phyloP scores from a whole-genome alignment of 2,888 invertebrate genomes.

The Cryptus armator region DNA sequence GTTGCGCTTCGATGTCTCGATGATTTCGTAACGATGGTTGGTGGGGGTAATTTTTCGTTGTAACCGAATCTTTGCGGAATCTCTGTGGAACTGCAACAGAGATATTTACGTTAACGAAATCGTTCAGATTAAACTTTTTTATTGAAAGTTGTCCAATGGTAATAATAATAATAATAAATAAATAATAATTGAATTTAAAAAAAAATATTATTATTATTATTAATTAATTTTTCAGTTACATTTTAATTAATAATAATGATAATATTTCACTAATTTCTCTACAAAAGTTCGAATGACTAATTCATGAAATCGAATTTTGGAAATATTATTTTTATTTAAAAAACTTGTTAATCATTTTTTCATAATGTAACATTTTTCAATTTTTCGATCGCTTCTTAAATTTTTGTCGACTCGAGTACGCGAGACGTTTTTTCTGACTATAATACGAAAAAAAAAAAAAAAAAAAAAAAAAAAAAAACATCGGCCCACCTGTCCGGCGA shows the following conservation, averaged over 20 bases:
- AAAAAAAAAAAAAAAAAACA: background rate
- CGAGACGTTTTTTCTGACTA: background rate
- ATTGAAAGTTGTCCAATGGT: background rate
- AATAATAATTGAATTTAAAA: too few species aligned
- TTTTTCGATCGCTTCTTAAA: background rate
- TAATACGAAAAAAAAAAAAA: too few species aligned
- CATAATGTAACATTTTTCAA: background rate
- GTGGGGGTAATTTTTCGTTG: conserved; percentile 65
- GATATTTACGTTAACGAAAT: too few species aligned
- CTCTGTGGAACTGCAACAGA: conserved; percentile 50
- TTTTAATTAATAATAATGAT: too few species aligned
- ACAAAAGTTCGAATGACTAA: too few species aligned
- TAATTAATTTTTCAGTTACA: too few species aligned
- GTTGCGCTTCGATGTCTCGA: conserved; percentile 55
- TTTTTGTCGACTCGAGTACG: too few species aligned
- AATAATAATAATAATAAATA: background rate
- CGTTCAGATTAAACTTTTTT: background rate
- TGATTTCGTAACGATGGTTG: conserved; percentile 27
- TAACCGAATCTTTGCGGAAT: conserved; percentile 63
- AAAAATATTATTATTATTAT: too few species aligned
- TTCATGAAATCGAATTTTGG: too few species aligned
- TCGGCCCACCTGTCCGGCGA: conserved; percentile 69
- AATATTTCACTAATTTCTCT: too few species aligned
- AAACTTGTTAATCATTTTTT: too few species aligned
- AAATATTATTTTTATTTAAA: too few species aligned